Conservation (phyloP, 2,888 invertebrate species). For the Capitulum mitella region DNA sequence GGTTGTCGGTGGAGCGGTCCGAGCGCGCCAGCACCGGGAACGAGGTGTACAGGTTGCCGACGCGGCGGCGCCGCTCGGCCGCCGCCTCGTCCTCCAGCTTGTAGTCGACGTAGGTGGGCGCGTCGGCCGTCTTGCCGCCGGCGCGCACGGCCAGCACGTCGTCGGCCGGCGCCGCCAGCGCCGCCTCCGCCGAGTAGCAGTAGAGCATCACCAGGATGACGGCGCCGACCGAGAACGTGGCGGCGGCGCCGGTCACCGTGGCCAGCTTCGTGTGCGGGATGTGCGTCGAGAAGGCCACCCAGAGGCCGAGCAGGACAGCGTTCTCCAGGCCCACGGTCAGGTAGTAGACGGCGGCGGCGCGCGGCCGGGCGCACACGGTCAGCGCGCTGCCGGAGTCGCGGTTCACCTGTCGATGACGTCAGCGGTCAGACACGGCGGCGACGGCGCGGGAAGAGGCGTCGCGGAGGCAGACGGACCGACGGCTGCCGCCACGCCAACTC, state of each 20-base stretch:
- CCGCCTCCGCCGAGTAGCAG: slow-evolving; percentile 17
- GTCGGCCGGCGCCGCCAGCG: neutral
- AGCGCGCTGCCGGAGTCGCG: slow-evolving; percentile 31
- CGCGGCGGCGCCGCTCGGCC: slow-evolving; percentile 27
- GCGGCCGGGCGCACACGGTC: slow-evolving; percentile 32
- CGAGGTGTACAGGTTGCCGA: slow-evolving; percentile 32
- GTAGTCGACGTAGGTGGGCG: slow-evolving; percentile 19
- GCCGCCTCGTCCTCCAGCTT: slow-evolving; percentile 16
- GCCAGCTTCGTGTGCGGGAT: slow-evolving; percentile 20
- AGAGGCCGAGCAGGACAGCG: slow-evolving; percentile 24
- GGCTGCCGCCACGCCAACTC: no score
- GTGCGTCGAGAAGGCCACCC: slow-evolving; percentile 3
- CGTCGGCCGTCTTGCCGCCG: slow-evolving; percentile 20
- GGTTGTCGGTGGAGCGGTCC: slow-evolving; percentile 33
- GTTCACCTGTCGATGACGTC: no score
- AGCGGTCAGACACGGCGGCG: no score
- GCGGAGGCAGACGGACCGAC: no score
- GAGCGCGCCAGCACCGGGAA: slow-evolving; percentile 31
- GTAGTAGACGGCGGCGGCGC: slow-evolving; percentile 32
- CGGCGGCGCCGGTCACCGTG: slow-evolving; percentile 1
- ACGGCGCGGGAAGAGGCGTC: no score
- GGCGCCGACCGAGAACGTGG: slow-evolving; percentile 17
- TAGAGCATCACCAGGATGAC: slow-evolving; percentile 19
- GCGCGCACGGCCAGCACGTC: slow-evolving; percentile 20
- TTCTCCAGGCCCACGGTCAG: slow-evolving; percentile 32